Percentiles rank a stretch among this genome's conserved stretches.
phyloP scores from a whole-genome alignment of 2,113 vertebrate species.

The Phalacrocorax aristotelis region DNA sequence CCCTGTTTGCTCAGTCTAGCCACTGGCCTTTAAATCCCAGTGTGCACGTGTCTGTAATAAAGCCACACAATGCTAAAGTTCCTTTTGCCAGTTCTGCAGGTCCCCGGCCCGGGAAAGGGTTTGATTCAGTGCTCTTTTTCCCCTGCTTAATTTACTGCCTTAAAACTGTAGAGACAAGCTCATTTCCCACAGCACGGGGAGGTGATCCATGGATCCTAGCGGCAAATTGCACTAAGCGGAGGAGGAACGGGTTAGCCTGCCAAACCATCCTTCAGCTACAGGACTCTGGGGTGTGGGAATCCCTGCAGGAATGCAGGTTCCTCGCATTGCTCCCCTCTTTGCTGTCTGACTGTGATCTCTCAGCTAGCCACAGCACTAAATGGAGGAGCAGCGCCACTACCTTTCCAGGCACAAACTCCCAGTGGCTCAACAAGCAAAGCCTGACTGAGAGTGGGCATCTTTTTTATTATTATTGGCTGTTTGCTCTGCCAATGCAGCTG shows the following conservation, averaged over 20 bases:
- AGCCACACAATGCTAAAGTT: slow-evolving; percentile 33
- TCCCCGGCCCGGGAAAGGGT: background rate
- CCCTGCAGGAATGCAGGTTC: background rate
- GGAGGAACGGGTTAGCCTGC: background rate
- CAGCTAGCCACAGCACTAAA: background rate
- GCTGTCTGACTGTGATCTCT: fast-evolving
- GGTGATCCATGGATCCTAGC: background rate
- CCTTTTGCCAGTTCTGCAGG: background rate
- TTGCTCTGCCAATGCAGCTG: background rate
- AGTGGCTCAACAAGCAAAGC: background rate
- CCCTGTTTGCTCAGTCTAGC: slow-evolving; percentile 39
- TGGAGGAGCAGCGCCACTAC: fast-evolving
- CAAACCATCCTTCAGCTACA: background rate
- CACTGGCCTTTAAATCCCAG: slow-evolving; percentile 42
- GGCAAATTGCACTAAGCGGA: background rate
- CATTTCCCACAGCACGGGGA: background rate
- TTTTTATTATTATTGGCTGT: no score
- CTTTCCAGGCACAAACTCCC: background rate
- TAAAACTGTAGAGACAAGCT: slow-evolving; percentile 15
- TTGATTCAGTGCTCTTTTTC: background rate
- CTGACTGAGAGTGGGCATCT: no score
- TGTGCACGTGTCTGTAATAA: slow-evolving; percentile 11
- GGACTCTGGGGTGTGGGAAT: background rate
- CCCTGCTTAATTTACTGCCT: background rate
- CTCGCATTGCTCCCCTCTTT: background rate